Evolutionary conservation across 1,140 invertebrate genomes (phyloP).

Genomic region (Spodoptera litura): DNA sequence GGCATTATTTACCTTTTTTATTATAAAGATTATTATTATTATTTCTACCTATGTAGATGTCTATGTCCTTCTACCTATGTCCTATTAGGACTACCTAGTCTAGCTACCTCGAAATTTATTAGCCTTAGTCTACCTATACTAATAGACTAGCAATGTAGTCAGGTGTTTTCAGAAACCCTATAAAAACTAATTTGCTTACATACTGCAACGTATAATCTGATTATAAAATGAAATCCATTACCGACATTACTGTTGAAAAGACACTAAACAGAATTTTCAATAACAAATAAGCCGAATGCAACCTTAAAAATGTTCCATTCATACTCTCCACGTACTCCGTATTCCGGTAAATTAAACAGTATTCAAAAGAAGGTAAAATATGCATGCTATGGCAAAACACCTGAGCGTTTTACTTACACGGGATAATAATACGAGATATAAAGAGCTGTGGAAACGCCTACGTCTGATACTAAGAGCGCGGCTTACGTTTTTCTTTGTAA

Average conservation of each 20-base stretch:
- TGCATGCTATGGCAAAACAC: conserved; percentile 25
- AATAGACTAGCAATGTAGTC: no score
- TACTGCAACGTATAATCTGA: not conserved
- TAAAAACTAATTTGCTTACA: not conserved
- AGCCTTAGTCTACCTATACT: no score
- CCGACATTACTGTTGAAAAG: no score
- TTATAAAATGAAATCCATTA: not conserved
- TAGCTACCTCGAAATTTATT: no score
- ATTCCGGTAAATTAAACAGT: conserved; percentile 7
- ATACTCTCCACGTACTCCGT: not conserved
- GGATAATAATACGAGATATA: conserved; percentile 19
- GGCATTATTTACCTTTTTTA: no score
- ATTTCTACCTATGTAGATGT: no score
- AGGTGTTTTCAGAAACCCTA: not conserved
- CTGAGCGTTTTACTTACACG: conserved; percentile 17
- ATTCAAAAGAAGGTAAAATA: conserved; percentile 9
- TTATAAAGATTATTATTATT: no score
- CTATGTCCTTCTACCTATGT: no score
- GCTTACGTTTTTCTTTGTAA: conserved; percentile 49
- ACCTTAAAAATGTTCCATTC: conserved; percentile 11
- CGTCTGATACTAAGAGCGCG: conserved; percentile 34
- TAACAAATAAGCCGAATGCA: not conserved
- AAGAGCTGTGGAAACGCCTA: conserved; percentile 38
- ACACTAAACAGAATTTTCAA: no score
- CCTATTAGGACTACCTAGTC: no score